Conservation (phyloP, 2,797 vertebrate genomes). For the Bovichtus diacanthus region DNA sequence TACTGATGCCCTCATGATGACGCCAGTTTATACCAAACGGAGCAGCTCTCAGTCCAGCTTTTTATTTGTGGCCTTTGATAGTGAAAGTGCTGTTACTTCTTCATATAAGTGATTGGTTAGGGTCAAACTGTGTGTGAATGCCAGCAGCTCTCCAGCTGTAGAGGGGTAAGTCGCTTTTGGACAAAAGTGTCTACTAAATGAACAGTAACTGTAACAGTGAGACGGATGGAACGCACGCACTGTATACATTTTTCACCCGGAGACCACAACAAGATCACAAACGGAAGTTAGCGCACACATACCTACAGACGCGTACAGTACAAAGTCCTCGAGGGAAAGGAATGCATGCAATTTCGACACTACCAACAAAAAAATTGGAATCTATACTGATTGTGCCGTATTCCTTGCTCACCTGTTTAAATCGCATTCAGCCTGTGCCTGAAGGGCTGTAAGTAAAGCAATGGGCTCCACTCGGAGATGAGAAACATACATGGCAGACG, state of each 20-base stretch:
- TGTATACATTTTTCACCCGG: conserved; percentile 12
- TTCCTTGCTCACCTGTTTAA: conserved; percentile 60
- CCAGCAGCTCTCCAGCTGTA: not conserved
- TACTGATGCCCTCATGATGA: not conserved
- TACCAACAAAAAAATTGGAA: conserved; percentile 66
- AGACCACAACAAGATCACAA: conserved; percentile 14
- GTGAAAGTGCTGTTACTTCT: not conserved
- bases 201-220: too few relatives aligned
- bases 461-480: conserved; percentile 52
- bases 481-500: conserved; percentile 62
- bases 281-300: conserved; percentile 10
- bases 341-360: conserved; percentile 48
- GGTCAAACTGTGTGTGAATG: not conserved
- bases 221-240: conserved; percentile 4
- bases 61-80: not conserved
- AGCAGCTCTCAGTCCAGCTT: not conserved
- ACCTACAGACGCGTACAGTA: not conserved
- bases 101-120: not conserved
- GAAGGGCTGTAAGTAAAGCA: conserved; percentile 59
- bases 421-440: conserved; percentile 53
- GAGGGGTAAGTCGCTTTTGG: too few relatives aligned
- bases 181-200: too few relatives aligned
- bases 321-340: conserved; percentile 37
- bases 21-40: not conserved
- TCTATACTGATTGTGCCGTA: conserved; percentile 69